Percentiles rank a stretch among this genome's conserved stretches.
Evolutionary conservation across 2,888 invertebrate species (phyloP).

Genomic region (Pyrocoelia pectoralis): DNA sequence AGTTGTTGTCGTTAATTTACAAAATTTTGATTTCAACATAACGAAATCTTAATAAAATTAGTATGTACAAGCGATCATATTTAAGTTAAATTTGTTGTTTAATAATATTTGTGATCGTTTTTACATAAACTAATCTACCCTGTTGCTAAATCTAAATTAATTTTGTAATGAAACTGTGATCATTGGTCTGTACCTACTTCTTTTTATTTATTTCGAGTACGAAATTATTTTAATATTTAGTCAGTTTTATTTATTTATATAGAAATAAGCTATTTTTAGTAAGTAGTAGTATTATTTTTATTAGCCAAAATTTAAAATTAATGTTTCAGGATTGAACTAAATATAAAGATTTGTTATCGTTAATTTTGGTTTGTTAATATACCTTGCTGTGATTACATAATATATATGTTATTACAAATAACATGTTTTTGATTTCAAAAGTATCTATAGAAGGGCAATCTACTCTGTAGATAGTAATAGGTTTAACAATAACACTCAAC

Average conservation of each 20-base stretch:
- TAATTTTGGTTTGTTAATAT: constrained; percentile 27
- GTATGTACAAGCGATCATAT: neutral
- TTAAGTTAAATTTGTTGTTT: neutral
- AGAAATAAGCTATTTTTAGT: neutral
- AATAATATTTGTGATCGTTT: neutral
- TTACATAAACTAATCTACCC: no score
- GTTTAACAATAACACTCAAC: no score
- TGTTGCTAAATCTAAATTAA: neutral
- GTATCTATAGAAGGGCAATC: no score
- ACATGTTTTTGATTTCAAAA: no score
- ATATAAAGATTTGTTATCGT: constrained; percentile 3
- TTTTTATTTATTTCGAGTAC: neutral
- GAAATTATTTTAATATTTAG: neutral
- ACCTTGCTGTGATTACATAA: constrained; percentile 32
- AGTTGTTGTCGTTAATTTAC: constrained; percentile 87
- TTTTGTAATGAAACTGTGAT: neutral
- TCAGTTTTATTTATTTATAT: neutral
- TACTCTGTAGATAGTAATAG: no score
- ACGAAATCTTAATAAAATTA: neutral
- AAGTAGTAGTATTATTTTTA: neutral
- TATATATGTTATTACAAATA: no score
- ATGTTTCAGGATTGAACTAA: neutral
- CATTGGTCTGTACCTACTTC: neutral
- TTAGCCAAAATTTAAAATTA: neutral
- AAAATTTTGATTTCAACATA: constrained; percentile 54